Evolutionary conservation across 2,113 vertebrate genomes (phyloP).

Genomic region (Phalacrocorax aristotelis): DNA sequence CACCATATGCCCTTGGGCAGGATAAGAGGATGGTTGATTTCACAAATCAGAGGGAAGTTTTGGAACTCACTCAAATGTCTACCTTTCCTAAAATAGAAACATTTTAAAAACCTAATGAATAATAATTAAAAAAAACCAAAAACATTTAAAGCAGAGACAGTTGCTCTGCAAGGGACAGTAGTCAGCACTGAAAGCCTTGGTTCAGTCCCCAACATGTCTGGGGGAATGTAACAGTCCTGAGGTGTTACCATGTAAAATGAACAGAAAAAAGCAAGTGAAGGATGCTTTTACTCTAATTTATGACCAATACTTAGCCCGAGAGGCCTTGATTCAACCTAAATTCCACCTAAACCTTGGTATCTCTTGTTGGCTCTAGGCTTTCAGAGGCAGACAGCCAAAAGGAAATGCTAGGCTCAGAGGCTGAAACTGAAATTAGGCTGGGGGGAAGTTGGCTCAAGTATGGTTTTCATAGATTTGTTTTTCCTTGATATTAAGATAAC

Average conservation of each 20-base stretch:
- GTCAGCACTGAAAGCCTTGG: not conserved
- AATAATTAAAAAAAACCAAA: not conserved
- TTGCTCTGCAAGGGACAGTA: not conserved
- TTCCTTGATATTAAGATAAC: not conserved
- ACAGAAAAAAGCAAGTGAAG: not conserved
- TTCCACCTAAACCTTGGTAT: not conserved
- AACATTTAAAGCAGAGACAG: not conserved
- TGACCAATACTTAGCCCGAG: not conserved
- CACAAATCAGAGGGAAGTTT: not conserved
- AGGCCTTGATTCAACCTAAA: not conserved
- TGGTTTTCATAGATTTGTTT: not conserved
- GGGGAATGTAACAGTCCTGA: not conserved
- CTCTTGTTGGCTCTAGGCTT: not conserved
- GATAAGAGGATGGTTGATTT: not conserved
- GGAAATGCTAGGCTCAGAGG: not conserved
- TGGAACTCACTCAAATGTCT: not conserved
- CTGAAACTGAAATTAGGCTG: not conserved
- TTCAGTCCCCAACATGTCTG: not conserved
- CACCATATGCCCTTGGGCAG: not conserved
- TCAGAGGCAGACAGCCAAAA: not conserved
- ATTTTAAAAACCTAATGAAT: not conserved
- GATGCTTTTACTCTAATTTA: not conserved
- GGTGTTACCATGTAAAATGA: not conserved
- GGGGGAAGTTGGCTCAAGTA: not conserved
- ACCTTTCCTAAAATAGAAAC: not conserved